Percentiles rank a stretch among this genome's conserved stretches.
phyloP scores from a whole-genome alignment of 2,797 vertebrate genomes.

The Eulemur albifrons region DNA sequence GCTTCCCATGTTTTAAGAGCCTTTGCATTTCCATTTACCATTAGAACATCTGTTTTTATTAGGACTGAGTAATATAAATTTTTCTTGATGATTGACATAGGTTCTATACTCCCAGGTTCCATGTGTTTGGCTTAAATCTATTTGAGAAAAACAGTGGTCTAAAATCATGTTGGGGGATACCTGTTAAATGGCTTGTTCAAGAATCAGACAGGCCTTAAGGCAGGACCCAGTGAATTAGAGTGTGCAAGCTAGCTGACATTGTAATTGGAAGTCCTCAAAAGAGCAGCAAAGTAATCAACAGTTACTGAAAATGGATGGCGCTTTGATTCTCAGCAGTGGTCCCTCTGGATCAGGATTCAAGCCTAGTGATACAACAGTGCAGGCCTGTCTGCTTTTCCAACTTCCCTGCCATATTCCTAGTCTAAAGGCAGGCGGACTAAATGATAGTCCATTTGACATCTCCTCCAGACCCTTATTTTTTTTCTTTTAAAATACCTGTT shows the following conservation, averaged over 20 bases:
- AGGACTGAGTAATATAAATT: background rate
- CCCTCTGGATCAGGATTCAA: background rate
- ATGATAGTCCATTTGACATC: background rate
- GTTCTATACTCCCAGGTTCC: background rate
- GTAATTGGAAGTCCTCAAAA: background rate
- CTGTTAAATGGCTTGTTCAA: background rate
- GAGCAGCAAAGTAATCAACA: constrained; percentile 7
- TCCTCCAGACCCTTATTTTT: background rate
- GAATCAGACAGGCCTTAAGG: background rate
- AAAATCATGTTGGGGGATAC: background rate
- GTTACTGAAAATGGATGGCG: background rate
- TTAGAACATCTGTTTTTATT: background rate
- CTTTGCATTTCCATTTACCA: background rate
- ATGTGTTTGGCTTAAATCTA: background rate
- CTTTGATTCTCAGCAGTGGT: background rate
- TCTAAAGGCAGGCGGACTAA: background rate
- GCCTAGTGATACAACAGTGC: background rate
- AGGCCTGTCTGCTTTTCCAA: background rate
- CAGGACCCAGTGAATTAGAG: background rate
- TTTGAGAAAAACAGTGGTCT: background rate
- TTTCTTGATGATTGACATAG: background rate
- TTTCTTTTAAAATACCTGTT: background rate
- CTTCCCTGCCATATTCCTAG: background rate
- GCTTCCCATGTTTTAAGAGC: background rate
- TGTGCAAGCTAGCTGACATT: background rate